These are phyloP conservation scores for Saguinus midas DNA, from an alignment of 2,113 vertebrate species.

Conservation along the genomic window DNA sequence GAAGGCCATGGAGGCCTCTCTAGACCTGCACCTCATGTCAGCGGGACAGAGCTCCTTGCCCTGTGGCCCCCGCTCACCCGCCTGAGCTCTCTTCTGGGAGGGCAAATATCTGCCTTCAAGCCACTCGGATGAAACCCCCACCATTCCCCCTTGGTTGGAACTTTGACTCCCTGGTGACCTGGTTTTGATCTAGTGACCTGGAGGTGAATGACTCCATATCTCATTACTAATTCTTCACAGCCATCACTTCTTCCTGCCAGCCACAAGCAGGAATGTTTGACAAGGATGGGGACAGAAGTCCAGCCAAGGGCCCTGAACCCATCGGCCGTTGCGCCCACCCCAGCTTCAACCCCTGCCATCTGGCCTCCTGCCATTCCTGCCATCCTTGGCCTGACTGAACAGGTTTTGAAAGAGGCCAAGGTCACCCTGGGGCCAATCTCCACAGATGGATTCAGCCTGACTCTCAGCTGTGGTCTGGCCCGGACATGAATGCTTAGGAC, in stretches of 20 bases:
- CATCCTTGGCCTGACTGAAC: conserved; percentile 16
- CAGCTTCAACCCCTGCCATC: conserved; percentile 54
- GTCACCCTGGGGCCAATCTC: conserved; percentile 62
- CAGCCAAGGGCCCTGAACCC: conserved; percentile 50
- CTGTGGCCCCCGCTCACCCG: conserved; percentile 27
- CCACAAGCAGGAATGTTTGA: not conserved
- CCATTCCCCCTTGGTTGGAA: not conserved
- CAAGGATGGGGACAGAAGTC: conserved; percentile 25
- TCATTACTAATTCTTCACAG: conserved; percentile 65
- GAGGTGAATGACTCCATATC: conserved; percentile 66
- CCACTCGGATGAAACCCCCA: not conserved
- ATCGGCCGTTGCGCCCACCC: not conserved
- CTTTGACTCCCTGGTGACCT: conserved; percentile 69
- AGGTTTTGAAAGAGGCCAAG: conserved; percentile 72
- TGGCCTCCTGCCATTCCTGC: conserved; percentile 35
- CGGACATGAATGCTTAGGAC: not conserved
- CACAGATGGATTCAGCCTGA: conserved; percentile 67
- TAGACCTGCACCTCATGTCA: not conserved
- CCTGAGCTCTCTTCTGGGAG: conserved; percentile 2
- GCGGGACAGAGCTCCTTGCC: not conserved
- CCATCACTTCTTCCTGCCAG: not conserved
- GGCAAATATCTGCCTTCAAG: conserved; percentile 60
- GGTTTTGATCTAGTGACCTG: conserved; percentile 73
- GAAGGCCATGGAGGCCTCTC: not conserved
- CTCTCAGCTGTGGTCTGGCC: conserved; percentile 41